A percentile compares a stretch with the other conserved stretches of the same genome.
Conservation (phyloP, 92 coral and sea anemone species). For the Paragorgia papillata region DNA sequence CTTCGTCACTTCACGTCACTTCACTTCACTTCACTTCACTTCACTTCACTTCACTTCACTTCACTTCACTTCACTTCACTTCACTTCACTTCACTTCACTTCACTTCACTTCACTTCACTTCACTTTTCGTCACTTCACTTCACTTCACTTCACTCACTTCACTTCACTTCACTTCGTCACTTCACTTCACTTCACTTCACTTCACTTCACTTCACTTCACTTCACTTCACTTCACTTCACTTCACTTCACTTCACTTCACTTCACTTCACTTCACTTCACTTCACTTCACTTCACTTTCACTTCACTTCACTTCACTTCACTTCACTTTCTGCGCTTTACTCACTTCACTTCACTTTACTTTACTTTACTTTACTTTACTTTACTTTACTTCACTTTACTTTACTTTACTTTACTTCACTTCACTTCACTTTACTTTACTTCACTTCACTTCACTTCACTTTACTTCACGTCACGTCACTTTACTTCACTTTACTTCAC, state of each 20-base stretch:
- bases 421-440: neutral
- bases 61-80: neutral
- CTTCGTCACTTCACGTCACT: neutral
- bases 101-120: slow-evolving; percentile 1
- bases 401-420: neutral
- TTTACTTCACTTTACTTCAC: neutral
- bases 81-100: neutral
- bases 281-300: no score
- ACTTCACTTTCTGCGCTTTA: neutral
- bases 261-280: no score
- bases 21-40: neutral
- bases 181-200: no score
- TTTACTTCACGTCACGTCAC: neutral
- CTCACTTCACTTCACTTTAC: slow-evolving; percentile 3
- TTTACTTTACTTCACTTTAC: slow-evolving; percentile 4
- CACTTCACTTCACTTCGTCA: no score
- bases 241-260: no score
- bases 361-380: slow-evolving; percentile 11
- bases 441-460: neutral
- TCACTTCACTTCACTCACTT: no score
- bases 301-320: no score
- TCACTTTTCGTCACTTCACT: neutral
- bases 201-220: no score
- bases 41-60: neutral
- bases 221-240: no score